A percentile compares a stretch with the other conserved stretches of the same genome.
Conservation (phyloP, 2,888 invertebrate species). For the Sinhomidia bicolor region DNA sequence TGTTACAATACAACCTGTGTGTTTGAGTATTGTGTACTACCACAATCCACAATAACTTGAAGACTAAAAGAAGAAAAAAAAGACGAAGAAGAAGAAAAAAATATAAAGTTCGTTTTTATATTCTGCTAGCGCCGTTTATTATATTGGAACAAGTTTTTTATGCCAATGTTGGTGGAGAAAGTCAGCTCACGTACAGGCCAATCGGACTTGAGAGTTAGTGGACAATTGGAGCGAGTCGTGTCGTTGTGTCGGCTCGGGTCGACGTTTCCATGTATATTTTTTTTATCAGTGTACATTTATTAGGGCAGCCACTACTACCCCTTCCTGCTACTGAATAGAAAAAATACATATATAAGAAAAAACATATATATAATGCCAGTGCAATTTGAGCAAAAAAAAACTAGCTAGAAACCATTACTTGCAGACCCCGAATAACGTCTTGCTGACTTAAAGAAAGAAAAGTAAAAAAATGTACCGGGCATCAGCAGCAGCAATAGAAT, state of each 20-base stretch:
- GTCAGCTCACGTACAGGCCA: constrained; percentile 75
- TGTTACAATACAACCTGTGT: constrained; percentile 50
- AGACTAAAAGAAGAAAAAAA: no score
- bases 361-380: not conserved
- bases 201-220: constrained; percentile 72
- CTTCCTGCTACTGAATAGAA: not conserved
- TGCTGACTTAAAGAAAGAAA: constrained; percentile 54
- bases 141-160: constrained; percentile 52
- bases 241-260: constrained; percentile 74
- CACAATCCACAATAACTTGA: constrained; percentile 43
- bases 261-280: constrained; percentile 66
- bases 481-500: constrained; percentile 51
- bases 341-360: not conserved
- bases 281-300: constrained; percentile 48
- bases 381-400: constrained; percentile 27
- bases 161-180: constrained; percentile 72
- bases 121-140: constrained; percentile 48
- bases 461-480: constrained; percentile 56
- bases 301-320: constrained; percentile 6
- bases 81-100: constrained; percentile 27
- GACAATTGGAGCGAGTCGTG: constrained; percentile 75
- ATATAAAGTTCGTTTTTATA: not conserved
- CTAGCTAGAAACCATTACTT: constrained; percentile 45
- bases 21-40: no score
- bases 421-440: constrained; percentile 40